These are phyloP conservation scores for Thera obeliscata DNA, from an alignment of 2,888 invertebrate species.

Conservation along the genomic window DNA sequence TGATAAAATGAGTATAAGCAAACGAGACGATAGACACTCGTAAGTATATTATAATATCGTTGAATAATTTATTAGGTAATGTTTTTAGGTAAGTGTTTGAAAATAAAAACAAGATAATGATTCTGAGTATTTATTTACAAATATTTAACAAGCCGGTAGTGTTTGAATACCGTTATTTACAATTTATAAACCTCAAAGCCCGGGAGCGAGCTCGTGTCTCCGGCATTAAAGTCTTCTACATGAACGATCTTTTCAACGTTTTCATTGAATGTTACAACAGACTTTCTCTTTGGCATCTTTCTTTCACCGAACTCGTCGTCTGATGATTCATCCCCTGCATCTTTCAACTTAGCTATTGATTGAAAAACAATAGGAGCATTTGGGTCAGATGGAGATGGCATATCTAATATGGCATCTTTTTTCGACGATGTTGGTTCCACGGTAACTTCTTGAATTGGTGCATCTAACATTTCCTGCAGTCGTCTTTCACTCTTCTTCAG, in stretches of 20 bases:
- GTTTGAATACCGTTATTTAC: constrained; percentile 37
- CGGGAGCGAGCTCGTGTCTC: constrained; percentile 40
- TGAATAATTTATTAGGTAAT: not conserved
- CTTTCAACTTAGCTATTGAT: constrained; percentile 75
- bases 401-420: constrained; percentile 53
- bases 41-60: not conserved
- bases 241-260: constrained; percentile 81
- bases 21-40: not conserved
- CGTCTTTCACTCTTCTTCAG: constrained; percentile 70
- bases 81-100: not conserved
- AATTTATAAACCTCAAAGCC: constrained; percentile 64
- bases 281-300: constrained; percentile 65
- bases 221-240: constrained; percentile 66
- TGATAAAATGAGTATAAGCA: not conserved
- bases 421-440: constrained; percentile 48
- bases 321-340: constrained; percentile 63
- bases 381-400: constrained; percentile 50
- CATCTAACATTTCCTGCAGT: constrained; percentile 70
- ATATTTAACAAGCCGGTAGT: not conserved
- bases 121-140: constrained; percentile 26
- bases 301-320: constrained; percentile 77
- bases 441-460: constrained; percentile 54
- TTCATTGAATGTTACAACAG: constrained; percentile 83
- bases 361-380: constrained; percentile 68
- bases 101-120: not conserved